Evolutionary conservation across 2,888 invertebrate genomes (phyloP).

Genomic region (Ditula angustiorana): DNA sequence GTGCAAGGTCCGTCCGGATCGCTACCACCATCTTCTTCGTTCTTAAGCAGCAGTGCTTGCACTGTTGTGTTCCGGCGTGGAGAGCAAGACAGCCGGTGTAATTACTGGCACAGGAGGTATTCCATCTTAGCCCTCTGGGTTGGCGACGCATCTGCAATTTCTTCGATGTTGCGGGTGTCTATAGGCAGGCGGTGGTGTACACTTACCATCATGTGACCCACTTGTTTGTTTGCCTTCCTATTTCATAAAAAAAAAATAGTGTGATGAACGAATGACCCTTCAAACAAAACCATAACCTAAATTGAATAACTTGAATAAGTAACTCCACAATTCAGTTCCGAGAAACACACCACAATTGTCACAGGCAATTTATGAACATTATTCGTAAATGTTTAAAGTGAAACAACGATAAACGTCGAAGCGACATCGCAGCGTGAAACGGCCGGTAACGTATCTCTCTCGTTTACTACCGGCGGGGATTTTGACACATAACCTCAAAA

Average conservation of each 20-base stretch:
- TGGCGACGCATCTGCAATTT: no score
- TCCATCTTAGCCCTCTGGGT: no score
- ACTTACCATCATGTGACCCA: no score
- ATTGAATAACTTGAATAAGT: constrained; percentile 33
- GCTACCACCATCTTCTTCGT: no score
- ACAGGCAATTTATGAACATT: constrained; percentile 35
- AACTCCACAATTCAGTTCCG: constrained; percentile 16
- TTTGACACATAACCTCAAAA: constrained; percentile 43
- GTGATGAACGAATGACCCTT: not conserved
- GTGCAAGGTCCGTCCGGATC: no score
- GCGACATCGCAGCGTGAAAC: constrained; percentile 42
- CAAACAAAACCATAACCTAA: constrained; percentile 23
- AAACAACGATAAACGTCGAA: constrained; percentile 37
- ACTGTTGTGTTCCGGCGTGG: no score
- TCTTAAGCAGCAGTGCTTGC: no score
- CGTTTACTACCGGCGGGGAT: constrained; percentile 41
- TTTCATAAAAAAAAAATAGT: not conserved
- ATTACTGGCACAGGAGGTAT: no score
- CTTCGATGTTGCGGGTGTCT: no score
- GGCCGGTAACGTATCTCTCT: constrained; percentile 38
- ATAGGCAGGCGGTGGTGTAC: no score
- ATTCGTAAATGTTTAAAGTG: constrained; percentile 33
- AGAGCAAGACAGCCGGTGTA: no score
- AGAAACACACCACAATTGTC: constrained; percentile 28
- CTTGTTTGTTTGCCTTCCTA: no score